A percentile compares a stretch with the other conserved stretches of the same genome.
These are phyloP conservation scores for Drosophila nannoptera DNA, from an alignment of 1,140 invertebrate genomes.

Conservation along the genomic window DNA sequence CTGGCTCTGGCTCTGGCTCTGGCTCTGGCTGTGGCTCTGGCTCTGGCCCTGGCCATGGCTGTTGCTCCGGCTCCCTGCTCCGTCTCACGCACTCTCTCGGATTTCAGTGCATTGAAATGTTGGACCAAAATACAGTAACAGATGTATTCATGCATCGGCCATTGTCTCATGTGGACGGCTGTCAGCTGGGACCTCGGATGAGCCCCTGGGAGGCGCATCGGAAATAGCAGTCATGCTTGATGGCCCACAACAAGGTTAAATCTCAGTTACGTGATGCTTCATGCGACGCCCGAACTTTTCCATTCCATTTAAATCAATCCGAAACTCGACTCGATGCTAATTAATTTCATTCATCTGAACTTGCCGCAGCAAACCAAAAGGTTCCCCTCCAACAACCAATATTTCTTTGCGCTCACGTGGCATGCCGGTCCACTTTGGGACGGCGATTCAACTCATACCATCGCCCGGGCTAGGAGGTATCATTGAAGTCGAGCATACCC, in stretches of 20 bases:
- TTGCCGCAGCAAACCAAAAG: no score
- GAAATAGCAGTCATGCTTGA: slow-evolving; percentile 35
- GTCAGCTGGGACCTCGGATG: slow-evolving; percentile 39
- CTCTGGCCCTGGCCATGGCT: background rate
- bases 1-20: slow-evolving; percentile 14
- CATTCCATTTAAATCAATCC: slow-evolving; percentile 39
- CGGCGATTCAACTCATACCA: no score
- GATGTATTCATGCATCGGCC: slow-evolving; percentile 59
- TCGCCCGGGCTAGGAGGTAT: no score
- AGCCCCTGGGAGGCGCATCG: slow-evolving; percentile 8
- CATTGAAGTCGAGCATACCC: no score
- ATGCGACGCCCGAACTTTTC: background rate
- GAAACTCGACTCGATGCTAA: background rate
- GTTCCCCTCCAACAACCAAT: no score
- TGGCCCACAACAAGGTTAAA: slow-evolving; percentile 56
- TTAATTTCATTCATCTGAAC: background rate
- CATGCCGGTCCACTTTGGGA: no score
- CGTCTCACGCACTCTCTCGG: no score
- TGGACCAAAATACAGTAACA: slow-evolving; percentile 67
- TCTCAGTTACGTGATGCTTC: slow-evolving; percentile 59
- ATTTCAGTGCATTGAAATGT: slow-evolving; percentile 63
- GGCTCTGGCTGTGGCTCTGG: no score
- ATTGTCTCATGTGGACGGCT: slow-evolving; percentile 51
- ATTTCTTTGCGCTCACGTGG: no score
- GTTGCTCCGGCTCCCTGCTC: no score